Base-by-base conservation (phyloP, 2,113 vertebrate species). In the Xiphorhynchus elegans region DNA sequence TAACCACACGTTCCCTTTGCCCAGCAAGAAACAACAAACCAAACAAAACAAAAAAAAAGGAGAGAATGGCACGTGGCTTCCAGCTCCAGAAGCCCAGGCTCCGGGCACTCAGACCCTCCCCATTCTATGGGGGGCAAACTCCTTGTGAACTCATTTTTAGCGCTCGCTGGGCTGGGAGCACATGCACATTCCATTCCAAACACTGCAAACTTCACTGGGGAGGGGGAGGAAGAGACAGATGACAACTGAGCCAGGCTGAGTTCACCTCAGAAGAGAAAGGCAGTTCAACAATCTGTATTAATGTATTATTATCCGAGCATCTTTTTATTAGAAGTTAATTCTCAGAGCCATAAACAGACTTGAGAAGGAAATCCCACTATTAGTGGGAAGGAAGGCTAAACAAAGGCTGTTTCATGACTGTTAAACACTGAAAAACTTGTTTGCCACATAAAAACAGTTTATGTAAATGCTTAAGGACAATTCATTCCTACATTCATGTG, bases 271-370 rank as follows among this genome's bases (percentile, higher is more conserved):
- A 84, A 87, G 42, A 55, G 66, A 62, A 93, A 46, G 35, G 42
- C 53, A 89, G 60, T 53, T 82, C 82, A 82, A 60, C 69, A 42
- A 70, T 58, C 73, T 68, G 55, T n/a, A 56, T 87, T 94, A 95
- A 63, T 23, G 8, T 84, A 76, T 63, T 37, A 83, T 93, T 90
- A 87, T 37, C 64, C 2, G 0, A 95, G 63, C 63, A 93, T 69
- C 87, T 86, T 92, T 82, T 72, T 81, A 86, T 91, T 94, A 87
- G 46, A 87, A 96, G 93, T 49, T 95, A 84, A 95, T 94, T 97
- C 93, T 82, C 47, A n/a, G 69, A 97, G 83, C 86, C 89, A 68
- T 74, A 95, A 95, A 95, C 91, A 91, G 50, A 56, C 75, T 89
- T 69, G 35, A 89, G 83, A 89, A 96, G 96, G 93, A 97, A 91